Percentiles rank a stretch among this genome's conserved stretches.
Evolutionary conservation across 2,113 vertebrate genomes (phyloP).

Genomic region (Tupaia tana): DNA sequence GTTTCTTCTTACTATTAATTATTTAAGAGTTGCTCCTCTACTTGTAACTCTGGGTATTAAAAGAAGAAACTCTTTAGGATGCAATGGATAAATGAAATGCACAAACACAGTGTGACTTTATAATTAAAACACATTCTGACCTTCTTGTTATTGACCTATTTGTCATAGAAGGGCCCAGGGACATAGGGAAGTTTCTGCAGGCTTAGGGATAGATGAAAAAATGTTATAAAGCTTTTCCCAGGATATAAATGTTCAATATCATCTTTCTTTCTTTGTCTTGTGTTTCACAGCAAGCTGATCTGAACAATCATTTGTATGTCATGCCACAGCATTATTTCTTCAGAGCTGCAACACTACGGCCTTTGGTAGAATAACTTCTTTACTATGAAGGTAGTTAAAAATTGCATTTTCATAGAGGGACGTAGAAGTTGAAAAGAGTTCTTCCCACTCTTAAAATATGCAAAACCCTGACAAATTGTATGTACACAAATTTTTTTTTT

Average conservation of each 20-base stretch:
- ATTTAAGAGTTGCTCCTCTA: slow-evolving; percentile 28
- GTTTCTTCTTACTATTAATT: slow-evolving; percentile 58
- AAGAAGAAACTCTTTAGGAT: slow-evolving; percentile 38
- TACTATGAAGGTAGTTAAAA: slow-evolving; percentile 39
- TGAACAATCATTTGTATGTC: neutral
- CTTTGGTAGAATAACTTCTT: neutral
- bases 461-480: neutral
- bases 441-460: neutral
- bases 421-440: slow-evolving; percentile 23
- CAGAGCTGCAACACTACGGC: neutral
- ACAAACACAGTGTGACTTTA: neutral
- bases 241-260: neutral
- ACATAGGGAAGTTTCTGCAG: neutral
- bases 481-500: neutral
- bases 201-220: slow-evolving; percentile 35
- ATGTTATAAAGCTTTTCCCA: neutral
- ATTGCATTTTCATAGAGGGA: neutral
- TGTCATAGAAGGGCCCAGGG: neutral
- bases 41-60: neutral
- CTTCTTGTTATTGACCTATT: slow-evolving; percentile 22
- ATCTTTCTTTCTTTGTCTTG: slow-evolving; percentile 29
- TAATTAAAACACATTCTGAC: slow-evolving; percentile 36
- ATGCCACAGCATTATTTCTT: neutral
- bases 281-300: slow-evolving; percentile 28
- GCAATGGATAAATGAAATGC: neutral